Evolutionary conservation across 2,888 invertebrate genomes (phyloP), one percentile per base, ranked within the genome.

Genomic region (Melieria picta): DNA sequence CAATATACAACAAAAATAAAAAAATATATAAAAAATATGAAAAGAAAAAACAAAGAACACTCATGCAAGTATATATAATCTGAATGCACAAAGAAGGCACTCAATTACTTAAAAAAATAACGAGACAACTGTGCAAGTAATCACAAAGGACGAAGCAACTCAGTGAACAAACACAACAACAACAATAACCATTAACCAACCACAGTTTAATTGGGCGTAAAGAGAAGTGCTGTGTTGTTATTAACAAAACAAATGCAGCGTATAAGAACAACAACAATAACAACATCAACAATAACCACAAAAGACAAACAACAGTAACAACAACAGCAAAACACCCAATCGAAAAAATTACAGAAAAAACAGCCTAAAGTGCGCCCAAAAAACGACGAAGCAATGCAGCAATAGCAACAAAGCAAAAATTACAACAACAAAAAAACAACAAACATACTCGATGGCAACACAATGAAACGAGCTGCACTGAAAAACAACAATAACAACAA

Each of bases 401-500:
- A 43, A 60, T 60, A 67, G 60, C 52, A 61, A 67, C 61, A 11
- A 60, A 67, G 52, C 48, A 60, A 67, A 67, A 67, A 60, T 60
- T 60, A 61, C 11, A 13, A 7, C 0, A 52, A 61, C 2, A 30
- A 30, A 30, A 52, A 13, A 50, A 52, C 11, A 67, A 52, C 30
- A 50, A n/a, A 16, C 11, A 60, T 13, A 43, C 56, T 43, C 45
- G n/a, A 43, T 5, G 13, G 56, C 5, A 43, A n/a, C 13, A 16
- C 13, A 6, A 60, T 7, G 13, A 9, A 46, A 48, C 3, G 30
- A 43, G n/a, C 6, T 43, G 47, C 48, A 7, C 4, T 48, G 9
- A 65, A 50, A 61, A 57, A 30, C 9, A 5, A 46, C n/a, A 30
- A 30, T 30, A 61, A 42, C 11, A 4, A 42, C 47, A 11, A 58